Conservation (phyloP, 2,797 vertebrate species). For the Onychomys torridus region DNA sequence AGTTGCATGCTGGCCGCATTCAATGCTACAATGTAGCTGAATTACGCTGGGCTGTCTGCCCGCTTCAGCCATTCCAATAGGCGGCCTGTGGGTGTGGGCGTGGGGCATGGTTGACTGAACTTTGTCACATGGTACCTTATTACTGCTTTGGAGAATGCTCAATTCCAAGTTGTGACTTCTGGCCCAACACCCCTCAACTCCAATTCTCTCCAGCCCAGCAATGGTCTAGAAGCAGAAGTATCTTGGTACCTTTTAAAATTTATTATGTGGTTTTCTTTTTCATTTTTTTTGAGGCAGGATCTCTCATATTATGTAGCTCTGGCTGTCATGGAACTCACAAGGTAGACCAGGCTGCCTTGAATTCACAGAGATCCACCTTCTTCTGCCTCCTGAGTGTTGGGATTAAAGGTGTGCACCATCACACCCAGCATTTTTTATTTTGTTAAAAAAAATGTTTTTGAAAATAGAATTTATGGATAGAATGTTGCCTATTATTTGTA, state of each 20-base stretch:
- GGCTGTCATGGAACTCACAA: background rate
- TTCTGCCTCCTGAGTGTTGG: background rate
- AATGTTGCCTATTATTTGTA: conserved; percentile 15
- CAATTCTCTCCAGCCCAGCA: background rate
- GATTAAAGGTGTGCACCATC: background rate
- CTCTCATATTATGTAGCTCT: background rate
- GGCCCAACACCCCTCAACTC: too few relatives aligned
- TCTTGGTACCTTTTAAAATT: background rate
- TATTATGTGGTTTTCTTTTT: background rate
- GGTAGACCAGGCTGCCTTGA: background rate
- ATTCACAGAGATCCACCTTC: background rate
- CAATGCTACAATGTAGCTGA: background rate
- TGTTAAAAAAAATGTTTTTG: background rate
- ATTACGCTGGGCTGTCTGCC: background rate
- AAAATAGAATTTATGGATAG: background rate
- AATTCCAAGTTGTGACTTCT: background rate
- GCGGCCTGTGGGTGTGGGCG: background rate
- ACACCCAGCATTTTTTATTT: background rate
- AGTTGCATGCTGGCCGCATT: background rate
- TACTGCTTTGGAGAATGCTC: background rate
- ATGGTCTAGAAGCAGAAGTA: background rate
- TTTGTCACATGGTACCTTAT: background rate
- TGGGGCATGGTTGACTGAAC: background rate
- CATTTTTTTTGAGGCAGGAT: background rate
- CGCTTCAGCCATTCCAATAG: background rate